Evolutionary conservation across 2,888 invertebrate species (phyloP), one percentile per base, ranked within the genome.

Genomic region (Conops quadrifasciatus): DNA sequence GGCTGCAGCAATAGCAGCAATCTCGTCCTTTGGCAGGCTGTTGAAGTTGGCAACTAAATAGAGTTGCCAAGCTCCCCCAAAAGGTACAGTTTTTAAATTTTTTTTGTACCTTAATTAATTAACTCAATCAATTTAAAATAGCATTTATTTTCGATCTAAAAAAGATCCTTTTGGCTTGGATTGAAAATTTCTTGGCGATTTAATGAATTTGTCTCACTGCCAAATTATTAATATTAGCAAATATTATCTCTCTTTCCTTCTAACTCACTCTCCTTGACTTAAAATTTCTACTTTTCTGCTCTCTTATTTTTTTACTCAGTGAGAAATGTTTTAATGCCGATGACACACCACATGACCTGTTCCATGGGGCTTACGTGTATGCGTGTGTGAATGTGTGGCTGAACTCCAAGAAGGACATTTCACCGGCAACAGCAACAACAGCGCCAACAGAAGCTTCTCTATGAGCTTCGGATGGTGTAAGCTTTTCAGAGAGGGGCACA

Each of bases 381-480:
- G 36, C 30, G 24, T 43, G 16, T 66, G 66, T 56, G 24, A 28
- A 26, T 74, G 72, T 76, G 71, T 72, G 59, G 69, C 73, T 76
- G 75, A 75, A 72, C 75, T 74, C 68, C 71, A 26, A 65, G 76
- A 77, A 77, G 77, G 77, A 72, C 76, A 75, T 71, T 75, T 67
- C 71, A 75, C 76, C 75, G 75, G 76, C 70, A 73, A 72, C 69
- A 53, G 7, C 53, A 49, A 16, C 59, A 59, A n/a, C 16, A 13
- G 16, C 24, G n/a, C 9, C 24, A 28, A n/a, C 30, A 36, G 36
- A 60, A 28, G n/a, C 13, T 59, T 60, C n/a, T 36, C 60, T 19
- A 13, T 30, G 16, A 28, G n/a, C 45, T 30, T 47, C 24, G 28
- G 58, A 49, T 53, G 26, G 60, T 64, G 58, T 21, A 47, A 49